Base-by-base conservation (phyloP, 1,140 invertebrate genomes). In the Brachionus plicatilis region DNA sequence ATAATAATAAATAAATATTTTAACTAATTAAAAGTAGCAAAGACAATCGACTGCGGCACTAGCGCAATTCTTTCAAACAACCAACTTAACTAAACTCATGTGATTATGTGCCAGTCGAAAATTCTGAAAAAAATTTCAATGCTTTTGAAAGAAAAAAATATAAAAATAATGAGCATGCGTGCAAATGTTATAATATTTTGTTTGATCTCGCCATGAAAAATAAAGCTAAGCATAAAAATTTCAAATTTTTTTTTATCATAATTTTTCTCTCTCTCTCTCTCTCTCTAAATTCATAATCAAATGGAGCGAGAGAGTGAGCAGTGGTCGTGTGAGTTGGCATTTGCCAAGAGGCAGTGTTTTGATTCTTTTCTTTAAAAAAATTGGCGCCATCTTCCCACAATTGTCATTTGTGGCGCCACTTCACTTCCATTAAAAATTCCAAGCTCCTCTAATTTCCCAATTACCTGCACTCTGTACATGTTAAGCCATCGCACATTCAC, bases 191-290 rank as follows among this genome's bases (percentile, higher is more conserved):
- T 37, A 45, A 43, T 37, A 72, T 43, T 14, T 29, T 43, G 47
- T 72, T 72, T 72, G 41, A 72, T 43, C 33, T 72, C 68, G 68
- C 33, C 41, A 43, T 72, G 33, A 43, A 20, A 43, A 43, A 41
- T 17, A 72, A 72, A 72, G 68, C 29, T 41, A 43, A 72, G 17
- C 68, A 72, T 72, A 72, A 72, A 72, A 72, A 41, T 43, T 43
- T 43, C 33, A 72, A 41, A 41, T 43, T 20, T 29, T 5, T 24
- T 72, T 43, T 43, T 37, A 37, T 72, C 68, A 72, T 72, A 72
- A 72, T 72, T 72, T 72, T 72, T 72, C 7, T 68, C 12, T 33
- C 11, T 68, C 29, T 33, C 29, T 33, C 29, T 3, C 27, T 37
- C 33, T 37, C 7, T 37, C 6, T 33, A 33, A 68, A 68, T 33